These are phyloP conservation scores for Mus pahari DNA, from an alignment of 2,113 vertebrate species.

Conservation along the genomic window DNA sequence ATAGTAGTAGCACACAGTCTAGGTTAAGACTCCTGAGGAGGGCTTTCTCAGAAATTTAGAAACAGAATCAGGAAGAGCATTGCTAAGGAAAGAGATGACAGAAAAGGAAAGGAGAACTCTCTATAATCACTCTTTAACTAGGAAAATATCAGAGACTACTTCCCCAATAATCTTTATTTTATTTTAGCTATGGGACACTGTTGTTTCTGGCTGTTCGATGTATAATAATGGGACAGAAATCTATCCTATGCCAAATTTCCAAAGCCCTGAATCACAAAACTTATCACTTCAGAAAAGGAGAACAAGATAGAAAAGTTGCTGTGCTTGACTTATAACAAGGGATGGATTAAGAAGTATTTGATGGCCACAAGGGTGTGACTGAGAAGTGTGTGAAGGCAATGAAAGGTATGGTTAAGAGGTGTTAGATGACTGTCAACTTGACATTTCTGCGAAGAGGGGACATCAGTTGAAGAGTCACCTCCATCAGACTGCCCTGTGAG, in stretches of 20 bases:
- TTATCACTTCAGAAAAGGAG: neutral
- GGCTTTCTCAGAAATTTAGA: neutral
- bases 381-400: neutral
- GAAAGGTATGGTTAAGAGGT: neutral
- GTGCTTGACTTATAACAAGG: neutral
- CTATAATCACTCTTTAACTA: neutral
- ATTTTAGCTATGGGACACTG: no score
- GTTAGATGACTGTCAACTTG: neutral
- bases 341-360: neutral
- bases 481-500: neutral
- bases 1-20: neutral
- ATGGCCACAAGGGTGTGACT: neutral
- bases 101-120: no score
- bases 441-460: neutral
- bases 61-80: neutral
- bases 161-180: neutral
- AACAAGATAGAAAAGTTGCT: neutral
- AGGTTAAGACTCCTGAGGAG: neutral
- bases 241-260: neutral
- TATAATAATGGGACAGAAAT: neutral
- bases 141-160: neutral
- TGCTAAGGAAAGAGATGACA: no score
- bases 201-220: neutral
- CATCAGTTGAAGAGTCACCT: neutral
- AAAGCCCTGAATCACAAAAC: neutral